Conservation (phyloP, 2,797 vertebrate genomes). For the Bufotes viridis region DNA sequence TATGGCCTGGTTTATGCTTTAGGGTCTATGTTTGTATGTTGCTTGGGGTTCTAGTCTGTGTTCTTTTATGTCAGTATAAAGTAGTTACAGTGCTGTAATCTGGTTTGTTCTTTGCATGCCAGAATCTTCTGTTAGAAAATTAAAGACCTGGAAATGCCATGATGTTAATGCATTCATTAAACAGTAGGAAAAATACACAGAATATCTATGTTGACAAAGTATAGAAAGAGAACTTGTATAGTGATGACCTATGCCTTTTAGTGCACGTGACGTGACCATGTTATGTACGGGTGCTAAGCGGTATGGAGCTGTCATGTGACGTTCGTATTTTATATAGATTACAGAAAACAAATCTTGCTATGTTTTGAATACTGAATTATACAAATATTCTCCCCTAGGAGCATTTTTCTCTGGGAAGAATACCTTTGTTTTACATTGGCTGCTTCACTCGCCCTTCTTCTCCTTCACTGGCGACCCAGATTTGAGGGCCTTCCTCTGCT, state of each 20-base stretch:
- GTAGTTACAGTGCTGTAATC: not conserved
- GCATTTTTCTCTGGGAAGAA: too few species aligned
- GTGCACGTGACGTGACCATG: not conserved
- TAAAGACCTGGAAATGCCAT: not conserved
- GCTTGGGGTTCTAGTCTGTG: slow-evolving; percentile 21
- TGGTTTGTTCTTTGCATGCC: slow-evolving; percentile 5
- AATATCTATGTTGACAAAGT: not conserved
- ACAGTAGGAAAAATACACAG: not conserved
- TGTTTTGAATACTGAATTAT: too few species aligned
- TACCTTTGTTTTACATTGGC: too few species aligned
- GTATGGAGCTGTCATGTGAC: not conserved
- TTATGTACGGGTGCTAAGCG: not conserved
- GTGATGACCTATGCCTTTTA: not conserved
- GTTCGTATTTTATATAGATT: too few species aligned
- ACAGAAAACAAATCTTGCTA: too few species aligned
- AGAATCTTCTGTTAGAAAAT: not conserved
- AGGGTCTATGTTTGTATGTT: not conserved
- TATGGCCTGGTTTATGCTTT: slow-evolving; percentile 32
- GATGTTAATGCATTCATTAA: not conserved
- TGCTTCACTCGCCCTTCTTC: too few species aligned
- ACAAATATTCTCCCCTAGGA: too few species aligned
- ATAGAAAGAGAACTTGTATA: not conserved
- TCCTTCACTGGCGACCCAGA: too few species aligned
- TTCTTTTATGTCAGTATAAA: slow-evolving; percentile 16
- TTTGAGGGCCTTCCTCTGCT: too few species aligned